phyloP scores from a whole-genome alignment of 2,888 invertebrate species.

The Coelogynopora nodosa region DNA sequence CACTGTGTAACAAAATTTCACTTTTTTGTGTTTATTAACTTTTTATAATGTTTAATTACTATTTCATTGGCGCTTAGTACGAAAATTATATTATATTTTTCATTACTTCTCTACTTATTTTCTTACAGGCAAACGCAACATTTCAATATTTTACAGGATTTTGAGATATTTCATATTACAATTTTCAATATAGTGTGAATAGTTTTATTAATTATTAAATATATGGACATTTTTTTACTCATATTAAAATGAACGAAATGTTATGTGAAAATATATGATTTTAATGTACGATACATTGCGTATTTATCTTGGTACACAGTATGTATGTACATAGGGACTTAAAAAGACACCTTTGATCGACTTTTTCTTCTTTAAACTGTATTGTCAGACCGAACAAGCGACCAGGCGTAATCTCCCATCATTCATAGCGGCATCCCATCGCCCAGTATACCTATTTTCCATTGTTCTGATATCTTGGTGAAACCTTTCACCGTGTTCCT shows the following conservation, averaged over 20 bases:
- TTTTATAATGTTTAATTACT: neutral
- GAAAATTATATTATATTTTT: neutral
- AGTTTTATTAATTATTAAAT: neutral
- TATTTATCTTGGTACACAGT: neutral
- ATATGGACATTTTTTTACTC: neutral
- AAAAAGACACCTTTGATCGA: neutral
- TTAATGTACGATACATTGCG: neutral
- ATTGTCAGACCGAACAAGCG: neutral
- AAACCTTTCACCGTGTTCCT: conserved; percentile 16
- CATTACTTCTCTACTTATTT: neutral
- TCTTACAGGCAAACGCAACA: neutral
- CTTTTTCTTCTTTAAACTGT: neutral
- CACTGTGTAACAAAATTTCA: neutral
- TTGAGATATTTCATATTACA: neutral
- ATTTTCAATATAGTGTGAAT: neutral
- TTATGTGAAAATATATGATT: neutral
- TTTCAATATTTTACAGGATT: neutral
- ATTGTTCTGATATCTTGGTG: neutral
- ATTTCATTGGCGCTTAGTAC: neutral
- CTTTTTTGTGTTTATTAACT: neutral
- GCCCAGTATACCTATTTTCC: neutral
- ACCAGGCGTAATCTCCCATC: neutral
- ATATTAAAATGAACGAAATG: neutral
- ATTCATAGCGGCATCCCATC: neutral
- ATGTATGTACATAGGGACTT: neutral